Percentiles rank a stretch among this genome's conserved stretches.
These are phyloP conservation scores for Ploceus nigricollis DNA, from an alignment of 2,113 vertebrate genomes.

Conservation along the genomic window DNA sequence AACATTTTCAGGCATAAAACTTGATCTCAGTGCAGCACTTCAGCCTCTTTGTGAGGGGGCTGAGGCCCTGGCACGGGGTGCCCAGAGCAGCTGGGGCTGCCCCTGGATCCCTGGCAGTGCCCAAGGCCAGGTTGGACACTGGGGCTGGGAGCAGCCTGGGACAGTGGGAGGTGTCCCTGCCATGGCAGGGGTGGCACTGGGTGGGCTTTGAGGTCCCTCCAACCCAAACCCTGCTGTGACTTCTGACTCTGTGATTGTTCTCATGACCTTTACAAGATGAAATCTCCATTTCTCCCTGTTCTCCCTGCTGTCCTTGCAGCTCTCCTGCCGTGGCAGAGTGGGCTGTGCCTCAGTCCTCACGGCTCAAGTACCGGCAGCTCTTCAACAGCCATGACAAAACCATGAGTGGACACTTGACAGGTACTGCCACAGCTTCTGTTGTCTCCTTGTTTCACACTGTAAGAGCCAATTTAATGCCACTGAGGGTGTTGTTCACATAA, in stretches of 20 bases:
- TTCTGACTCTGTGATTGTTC: background rate
- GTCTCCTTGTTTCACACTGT: background rate
- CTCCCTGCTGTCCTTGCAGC: constrained; percentile 43
- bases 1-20: background rate
- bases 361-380: constrained; percentile 95
- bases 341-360: constrained; percentile 94
- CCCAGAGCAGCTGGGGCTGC: background rate
- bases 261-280: background rate
- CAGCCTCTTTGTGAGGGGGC: background rate
- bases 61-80: background rate
- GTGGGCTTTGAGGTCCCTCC: rapidly evolving
- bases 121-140: background rate
- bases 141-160: background rate
- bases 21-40: background rate
- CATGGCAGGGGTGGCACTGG: background rate
- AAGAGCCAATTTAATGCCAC: background rate
- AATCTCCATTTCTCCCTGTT: background rate
- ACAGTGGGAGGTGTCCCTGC: background rate
- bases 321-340: constrained; percentile 81
- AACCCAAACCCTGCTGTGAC: background rate
- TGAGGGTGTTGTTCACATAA: background rate
- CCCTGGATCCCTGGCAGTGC: background rate
- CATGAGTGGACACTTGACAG: constrained; percentile 97
- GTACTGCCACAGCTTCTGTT: constrained; percentile 67
- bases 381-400: constrained; percentile 99